phyloP scores from a whole-genome alignment of 2,113 vertebrate genomes.

The Tachysurus vachellii region DNA sequence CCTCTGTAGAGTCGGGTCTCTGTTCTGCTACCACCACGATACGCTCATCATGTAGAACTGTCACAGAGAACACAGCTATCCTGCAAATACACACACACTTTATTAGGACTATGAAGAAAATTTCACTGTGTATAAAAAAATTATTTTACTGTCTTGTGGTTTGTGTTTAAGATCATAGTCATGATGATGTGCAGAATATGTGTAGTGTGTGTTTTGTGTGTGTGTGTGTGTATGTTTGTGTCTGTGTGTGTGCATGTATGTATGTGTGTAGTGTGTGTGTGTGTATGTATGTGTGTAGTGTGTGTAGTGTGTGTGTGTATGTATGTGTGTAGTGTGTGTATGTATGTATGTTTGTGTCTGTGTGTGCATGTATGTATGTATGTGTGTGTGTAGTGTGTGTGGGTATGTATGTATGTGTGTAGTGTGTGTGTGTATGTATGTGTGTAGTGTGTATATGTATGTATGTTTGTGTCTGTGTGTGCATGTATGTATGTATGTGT shows the following conservation, averaged over 20 bases:
- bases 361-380: no score
- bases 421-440: no score
- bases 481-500: no score
- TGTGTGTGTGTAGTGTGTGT: no score
- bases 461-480: no score
- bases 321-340: no score
- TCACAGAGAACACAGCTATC: constrained; percentile 98
- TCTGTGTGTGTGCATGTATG: no score
- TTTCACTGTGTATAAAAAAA: neutral
- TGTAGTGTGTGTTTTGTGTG: neutral
- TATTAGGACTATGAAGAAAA: neutral
- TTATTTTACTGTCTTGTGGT: neutral
- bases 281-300: neutral
- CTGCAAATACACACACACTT: constrained; percentile 64
- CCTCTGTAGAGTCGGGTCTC: constrained; percentile 95
- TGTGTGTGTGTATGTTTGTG: no score
- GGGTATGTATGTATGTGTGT: no score
- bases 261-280: no score
- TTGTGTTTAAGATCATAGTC: neutral
- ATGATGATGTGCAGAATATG: neutral
- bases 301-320: neutral
- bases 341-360: no score
- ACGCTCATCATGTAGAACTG: constrained; percentile 92
- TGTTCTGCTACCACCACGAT: constrained; percentile 98
- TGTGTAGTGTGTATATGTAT: no score